Conservation (phyloP, 2,797 vertebrate genomes). For the Cryptoprocta ferox region DNA sequence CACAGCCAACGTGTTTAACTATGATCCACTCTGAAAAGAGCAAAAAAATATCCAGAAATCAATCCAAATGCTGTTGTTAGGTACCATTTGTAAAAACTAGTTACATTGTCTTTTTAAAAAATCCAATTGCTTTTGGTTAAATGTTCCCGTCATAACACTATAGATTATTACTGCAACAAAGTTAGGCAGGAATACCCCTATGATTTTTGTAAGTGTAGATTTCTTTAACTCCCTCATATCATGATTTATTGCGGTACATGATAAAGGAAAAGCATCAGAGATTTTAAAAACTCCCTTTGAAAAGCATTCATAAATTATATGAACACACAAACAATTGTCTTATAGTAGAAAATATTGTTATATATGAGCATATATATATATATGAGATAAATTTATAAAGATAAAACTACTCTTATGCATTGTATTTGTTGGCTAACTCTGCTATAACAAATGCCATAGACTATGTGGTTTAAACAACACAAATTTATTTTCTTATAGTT, state of each 20-base stretch:
- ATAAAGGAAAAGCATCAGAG: constrained; percentile 50
- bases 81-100: constrained; percentile 24
- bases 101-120: constrained; percentile 58
- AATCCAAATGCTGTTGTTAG: not conserved
- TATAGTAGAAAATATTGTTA: not conserved
- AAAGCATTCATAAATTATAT: constrained; percentile 68
- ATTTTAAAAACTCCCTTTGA: constrained; percentile 69
- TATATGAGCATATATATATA: constrained; percentile 57
- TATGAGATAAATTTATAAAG: constrained; percentile 61
- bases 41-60: not conserved
- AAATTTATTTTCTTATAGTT: not conserved
- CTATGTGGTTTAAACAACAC: not conserved
- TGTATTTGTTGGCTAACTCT: not conserved
- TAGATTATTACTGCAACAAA: constrained; percentile 58
- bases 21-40: not conserved
- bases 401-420: constrained; percentile 56
- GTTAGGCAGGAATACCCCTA: constrained; percentile 8
- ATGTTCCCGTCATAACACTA: constrained; percentile 29
- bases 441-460: not conserved
- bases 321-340: constrained; percentile 51
- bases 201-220: constrained; percentile 38
- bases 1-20: not conserved
- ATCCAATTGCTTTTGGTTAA: constrained; percentile 12
- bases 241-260: constrained; percentile 63
- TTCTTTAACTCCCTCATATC: constrained; percentile 53